These are phyloP conservation scores for Labroides dimidiatus DNA, from an alignment of 2,797 vertebrate genomes.

Conservation along the genomic window DNA sequence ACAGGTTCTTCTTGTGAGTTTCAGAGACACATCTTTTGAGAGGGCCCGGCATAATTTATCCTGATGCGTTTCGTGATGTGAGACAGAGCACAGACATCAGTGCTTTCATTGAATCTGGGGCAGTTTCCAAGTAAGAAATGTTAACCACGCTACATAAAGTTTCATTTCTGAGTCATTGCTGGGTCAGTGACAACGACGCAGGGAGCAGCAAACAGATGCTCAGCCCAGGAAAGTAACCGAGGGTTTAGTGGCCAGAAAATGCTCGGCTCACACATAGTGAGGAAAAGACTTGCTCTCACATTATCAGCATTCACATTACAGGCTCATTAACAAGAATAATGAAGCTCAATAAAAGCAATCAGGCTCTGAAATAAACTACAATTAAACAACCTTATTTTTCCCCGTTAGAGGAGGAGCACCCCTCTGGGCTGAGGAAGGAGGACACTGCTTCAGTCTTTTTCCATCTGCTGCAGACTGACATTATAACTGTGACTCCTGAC, in stretches of 20 bases:
- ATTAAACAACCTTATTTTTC: conserved; percentile 87
- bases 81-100: conserved; percentile 12
- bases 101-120: conserved; percentile 36
- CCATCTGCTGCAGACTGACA: conserved; percentile 77
- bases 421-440: conserved; percentile 72
- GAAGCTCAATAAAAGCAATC: conserved; percentile 87
- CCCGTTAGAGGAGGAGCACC: conserved; percentile 80
- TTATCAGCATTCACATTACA: conserved; percentile 84
- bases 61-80: conserved; percentile 12
- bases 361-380: conserved; percentile 85
- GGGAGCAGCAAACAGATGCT: conserved; percentile 63
- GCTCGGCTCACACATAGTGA: conserved; percentile 51
- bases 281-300: conserved; percentile 69
- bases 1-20: neutral
- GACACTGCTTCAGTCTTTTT: conserved; percentile 67
- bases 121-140: conserved; percentile 46
- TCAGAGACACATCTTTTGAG: conserved; percentile 7
- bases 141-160: conserved; percentile 59
- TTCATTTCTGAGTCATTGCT: conserved; percentile 58
- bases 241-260: conserved; percentile 66
- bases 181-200: conserved; percentile 56
- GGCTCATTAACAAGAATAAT: conserved; percentile 89
- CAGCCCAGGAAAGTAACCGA: conserved; percentile 38
- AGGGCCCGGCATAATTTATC: conserved; percentile 23
- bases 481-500: conserved; percentile 52